These are phyloP conservation scores for Chirona hameri DNA, from an alignment of 2,888 invertebrate species.

Conservation along the genomic window DNA sequence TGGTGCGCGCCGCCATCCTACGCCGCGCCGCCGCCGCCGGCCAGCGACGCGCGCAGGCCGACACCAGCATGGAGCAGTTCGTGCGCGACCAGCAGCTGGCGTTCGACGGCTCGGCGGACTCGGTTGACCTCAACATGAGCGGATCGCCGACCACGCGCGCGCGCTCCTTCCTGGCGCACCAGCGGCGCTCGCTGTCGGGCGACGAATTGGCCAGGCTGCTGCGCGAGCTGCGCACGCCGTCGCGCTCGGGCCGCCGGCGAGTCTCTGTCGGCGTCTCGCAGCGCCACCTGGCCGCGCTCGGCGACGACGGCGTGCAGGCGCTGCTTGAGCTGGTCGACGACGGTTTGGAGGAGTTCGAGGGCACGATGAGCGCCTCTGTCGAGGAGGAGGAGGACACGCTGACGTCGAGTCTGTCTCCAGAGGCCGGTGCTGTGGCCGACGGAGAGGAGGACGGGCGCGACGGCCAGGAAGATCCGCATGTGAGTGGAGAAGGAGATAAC, in stretches of 20 bases:
- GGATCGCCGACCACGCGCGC: conserved; percentile 1
- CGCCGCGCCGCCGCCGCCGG: neutral
- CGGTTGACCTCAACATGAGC: neutral
- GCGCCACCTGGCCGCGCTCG: neutral
- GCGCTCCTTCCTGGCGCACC: neutral
- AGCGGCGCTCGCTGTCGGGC: neutral
- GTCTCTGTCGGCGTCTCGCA: neutral
- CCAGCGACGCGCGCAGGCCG: neutral
- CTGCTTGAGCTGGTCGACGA: neutral
- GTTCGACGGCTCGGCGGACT: neutral
- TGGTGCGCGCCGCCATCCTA: neutral
- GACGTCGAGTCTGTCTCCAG: neutral
- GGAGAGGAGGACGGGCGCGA: neutral
- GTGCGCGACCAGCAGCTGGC: neutral
- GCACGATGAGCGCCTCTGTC: neutral
- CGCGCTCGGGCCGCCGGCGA: neutral
- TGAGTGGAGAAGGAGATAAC: neutral
- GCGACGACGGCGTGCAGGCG: neutral
- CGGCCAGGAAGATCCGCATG: neutral
- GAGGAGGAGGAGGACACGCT: neutral
- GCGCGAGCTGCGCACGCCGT: neutral
- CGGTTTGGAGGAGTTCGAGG: neutral
- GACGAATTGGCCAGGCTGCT: neutral
- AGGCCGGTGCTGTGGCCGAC: neutral
- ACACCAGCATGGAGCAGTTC: neutral